These are phyloP conservation scores for Galaxias olidus DNA, from an alignment of 2,797 vertebrate genomes.

Conservation along the genomic window DNA sequence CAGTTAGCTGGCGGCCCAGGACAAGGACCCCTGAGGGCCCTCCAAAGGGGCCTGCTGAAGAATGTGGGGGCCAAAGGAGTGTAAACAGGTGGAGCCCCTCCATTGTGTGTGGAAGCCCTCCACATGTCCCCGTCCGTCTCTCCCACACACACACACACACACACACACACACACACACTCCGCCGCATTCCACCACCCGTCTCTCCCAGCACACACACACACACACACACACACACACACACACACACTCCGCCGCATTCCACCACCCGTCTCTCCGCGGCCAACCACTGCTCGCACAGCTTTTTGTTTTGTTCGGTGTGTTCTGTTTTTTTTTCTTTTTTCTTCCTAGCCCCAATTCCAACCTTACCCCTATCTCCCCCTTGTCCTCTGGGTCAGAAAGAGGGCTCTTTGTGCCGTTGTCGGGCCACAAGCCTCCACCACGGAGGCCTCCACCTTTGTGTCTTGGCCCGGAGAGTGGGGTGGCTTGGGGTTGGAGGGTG, in stretches of 20 bases:
- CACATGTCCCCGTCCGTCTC: constrained; percentile 31
- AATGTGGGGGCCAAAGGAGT: constrained; percentile 82
- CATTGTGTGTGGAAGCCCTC: constrained; percentile 74
- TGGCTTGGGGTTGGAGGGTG: neutral
- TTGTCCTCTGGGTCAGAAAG: constrained; percentile 29
- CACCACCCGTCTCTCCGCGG: constrained; percentile 21
- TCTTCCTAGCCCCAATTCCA: too few relatives aligned
- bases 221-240: constrained; percentile 19
- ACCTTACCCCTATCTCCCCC: constrained; percentile 30
- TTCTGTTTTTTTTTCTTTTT: constrained; percentile 30
- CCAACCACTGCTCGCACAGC: constrained; percentile 22
- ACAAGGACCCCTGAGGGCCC: constrained; percentile 85
- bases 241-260: constrained; percentile 35
- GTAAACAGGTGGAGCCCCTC: constrained; percentile 90
- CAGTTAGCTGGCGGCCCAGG: constrained; percentile 72
- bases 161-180: constrained; percentile 17
- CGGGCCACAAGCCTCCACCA: constrained; percentile 41
- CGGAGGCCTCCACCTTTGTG: constrained; percentile 39
- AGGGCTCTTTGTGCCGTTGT: constrained; percentile 58
- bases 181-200: constrained; percentile 42
- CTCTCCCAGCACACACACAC: constrained; percentile 30
- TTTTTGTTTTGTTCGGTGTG: constrained; percentile 15
- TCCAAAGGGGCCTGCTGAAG: constrained; percentile 80
- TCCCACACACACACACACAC: constrained; percentile 31
- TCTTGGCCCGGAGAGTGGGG: constrained; percentile 15